Evolutionary conservation across 2,888 invertebrate species (phyloP).

Genomic region (Ethmia dodecea): DNA sequence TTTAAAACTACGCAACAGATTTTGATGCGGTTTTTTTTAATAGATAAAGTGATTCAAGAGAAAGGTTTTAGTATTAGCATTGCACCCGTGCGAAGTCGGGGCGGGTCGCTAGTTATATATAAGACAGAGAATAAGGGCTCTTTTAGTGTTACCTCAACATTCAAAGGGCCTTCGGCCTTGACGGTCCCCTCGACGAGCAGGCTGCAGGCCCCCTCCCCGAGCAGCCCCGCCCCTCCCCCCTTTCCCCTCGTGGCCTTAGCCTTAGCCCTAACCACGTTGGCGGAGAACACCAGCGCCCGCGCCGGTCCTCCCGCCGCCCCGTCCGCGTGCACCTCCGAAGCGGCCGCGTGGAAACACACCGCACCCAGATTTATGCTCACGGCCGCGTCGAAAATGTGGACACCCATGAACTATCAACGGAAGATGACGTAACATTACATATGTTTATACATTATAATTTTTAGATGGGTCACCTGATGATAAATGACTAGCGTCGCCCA

Average conservation of each 20-base stretch:
- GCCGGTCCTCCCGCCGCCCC: constrained; percentile 85
- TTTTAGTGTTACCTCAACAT: constrained; percentile 86
- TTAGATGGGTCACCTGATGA: too few relatives aligned
- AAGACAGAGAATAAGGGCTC: too few relatives aligned
- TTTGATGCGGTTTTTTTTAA: too few relatives aligned
- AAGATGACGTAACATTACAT: too few relatives aligned
- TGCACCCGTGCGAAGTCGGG: too few relatives aligned
- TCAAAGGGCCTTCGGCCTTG: constrained; percentile 89
- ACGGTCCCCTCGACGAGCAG: constrained; percentile 86
- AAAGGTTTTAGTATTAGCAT: too few relatives aligned
- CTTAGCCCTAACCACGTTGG: constrained; percentile 81
- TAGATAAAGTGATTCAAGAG: too few relatives aligned
- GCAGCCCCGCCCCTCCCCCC: constrained; percentile 73
- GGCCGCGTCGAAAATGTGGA: constrained; percentile 86
- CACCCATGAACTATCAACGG: constrained; percentile 85
- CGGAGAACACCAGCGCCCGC: constrained; percentile 82
- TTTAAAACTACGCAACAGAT: too few relatives aligned
- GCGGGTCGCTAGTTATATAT: too few relatives aligned
- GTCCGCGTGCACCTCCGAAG: constrained; percentile 84
- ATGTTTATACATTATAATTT: too few relatives aligned
- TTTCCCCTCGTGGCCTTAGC: constrained; percentile 81
- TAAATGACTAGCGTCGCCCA: too few relatives aligned
- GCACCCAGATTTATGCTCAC: constrained; percentile 65
- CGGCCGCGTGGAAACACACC: constrained; percentile 84
- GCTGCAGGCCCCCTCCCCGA: constrained; percentile 84